Evolutionary conservation across 1,140 invertebrate species (phyloP), one percentile per base, ranked within the genome.

Genomic region (Eriosoma lanigerum): DNA sequence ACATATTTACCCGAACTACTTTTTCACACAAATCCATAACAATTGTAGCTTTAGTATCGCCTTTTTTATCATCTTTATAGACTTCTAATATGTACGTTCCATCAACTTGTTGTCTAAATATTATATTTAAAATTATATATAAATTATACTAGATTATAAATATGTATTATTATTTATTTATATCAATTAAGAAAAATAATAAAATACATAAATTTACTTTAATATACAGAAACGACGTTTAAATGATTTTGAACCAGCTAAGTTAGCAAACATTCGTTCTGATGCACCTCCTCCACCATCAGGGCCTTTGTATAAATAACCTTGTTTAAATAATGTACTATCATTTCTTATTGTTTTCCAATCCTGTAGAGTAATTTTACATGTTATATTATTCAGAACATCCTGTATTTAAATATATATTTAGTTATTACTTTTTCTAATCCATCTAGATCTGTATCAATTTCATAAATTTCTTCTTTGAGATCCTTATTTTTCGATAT

Each of bases 1-100:
- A 60, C 24, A 50, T 46, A 84, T 84, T 88, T 87, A 94, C 93
- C 86, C 92, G 91, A 64, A 94, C 89, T 83, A 96, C 93, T 85
- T 96, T 93, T 3, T 91, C 92, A 84, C 95, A 96, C 87, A 95
- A 94, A 85, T 97, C 95, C 90, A 97, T 92, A 82, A 94, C 94
- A 86, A 97, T 94, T n/a, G 93, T 93, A 81, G 93, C 90, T 87
- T 96, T 96, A 1, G 93, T 92, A 84, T 97, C 95, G 3, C 90
- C 90, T 86, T 94, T 95, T 84, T 93, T 94, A 78, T 97, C 94
- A 87, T 97, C 95, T 88, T 97, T 97, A 85, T 94, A 94, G 83
- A 97, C 89, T 86, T 96, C 94, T 26, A 97, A 88, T 83, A 95
- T 93, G 83, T 96, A 96, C 0, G 94, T 94, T 15, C 93, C 94